These are phyloP conservation scores for Pterocles burchelli DNA, from an alignment of 2,113 vertebrate species.

Conservation along the genomic window DNA sequence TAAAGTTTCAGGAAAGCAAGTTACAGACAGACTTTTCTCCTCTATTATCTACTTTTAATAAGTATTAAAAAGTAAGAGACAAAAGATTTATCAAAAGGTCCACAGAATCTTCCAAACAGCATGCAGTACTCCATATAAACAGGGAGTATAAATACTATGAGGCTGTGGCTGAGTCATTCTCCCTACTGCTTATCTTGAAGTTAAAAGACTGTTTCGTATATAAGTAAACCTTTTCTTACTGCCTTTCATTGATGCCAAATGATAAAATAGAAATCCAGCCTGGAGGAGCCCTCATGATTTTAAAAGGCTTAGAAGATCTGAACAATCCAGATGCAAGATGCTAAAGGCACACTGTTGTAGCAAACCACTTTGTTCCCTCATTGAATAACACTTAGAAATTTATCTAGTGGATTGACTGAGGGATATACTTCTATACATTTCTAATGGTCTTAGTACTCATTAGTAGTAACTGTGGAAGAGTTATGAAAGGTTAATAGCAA, in stretches of 20 bases:
- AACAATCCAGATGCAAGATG: not conserved
- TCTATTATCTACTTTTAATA: not conserved
- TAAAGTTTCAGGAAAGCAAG: not conserved
- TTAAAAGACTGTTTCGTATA: not conserved
- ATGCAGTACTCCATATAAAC: not conserved
- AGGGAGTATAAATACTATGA: not conserved
- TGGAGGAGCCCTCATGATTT: not conserved
- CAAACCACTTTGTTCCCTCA: not conserved
- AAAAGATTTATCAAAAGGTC: not conserved
- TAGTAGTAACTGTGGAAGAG: not conserved
- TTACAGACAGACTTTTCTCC: not conserved
- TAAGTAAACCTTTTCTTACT: not conserved
- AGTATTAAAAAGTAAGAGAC: not conserved
- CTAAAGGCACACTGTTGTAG: not conserved
- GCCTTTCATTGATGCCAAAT: not conserved
- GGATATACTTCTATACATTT: not conserved
- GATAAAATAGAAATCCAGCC: not conserved
- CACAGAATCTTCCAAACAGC: not conserved
- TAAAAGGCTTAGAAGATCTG: not conserved
- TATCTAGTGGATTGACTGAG: not conserved
- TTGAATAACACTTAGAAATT: not conserved
- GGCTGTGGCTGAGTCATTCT: not conserved
- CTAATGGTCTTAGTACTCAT: not conserved
- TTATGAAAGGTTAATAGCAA: conserved; percentile 25
- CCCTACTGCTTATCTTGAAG: not conserved